These are phyloP conservation scores for Seira musarum DNA, from an alignment of 2,888 invertebrate genomes.

Conservation along the genomic window DNA sequence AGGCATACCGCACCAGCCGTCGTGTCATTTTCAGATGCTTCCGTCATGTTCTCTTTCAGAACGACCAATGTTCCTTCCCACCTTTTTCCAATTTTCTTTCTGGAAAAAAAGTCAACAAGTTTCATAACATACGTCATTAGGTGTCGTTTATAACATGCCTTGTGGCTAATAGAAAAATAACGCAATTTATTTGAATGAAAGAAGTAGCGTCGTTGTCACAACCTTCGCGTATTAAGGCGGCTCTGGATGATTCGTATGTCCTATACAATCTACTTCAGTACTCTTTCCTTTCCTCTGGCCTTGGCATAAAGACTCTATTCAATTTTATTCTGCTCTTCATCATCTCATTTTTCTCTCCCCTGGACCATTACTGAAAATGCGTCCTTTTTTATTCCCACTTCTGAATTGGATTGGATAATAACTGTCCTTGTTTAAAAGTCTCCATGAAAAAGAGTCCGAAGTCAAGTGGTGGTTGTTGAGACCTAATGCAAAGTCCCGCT, in stretches of 20 bases:
- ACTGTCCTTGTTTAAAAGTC: constrained; percentile 40
- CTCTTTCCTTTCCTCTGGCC: constrained; percentile 4
- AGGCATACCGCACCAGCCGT: not conserved
- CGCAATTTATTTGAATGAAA: constrained; percentile 11
- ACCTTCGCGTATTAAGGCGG: not conserved
- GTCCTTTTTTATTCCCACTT: constrained; percentile 14
- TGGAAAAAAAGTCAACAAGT: constrained; percentile 1
- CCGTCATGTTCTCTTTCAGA: not conserved
- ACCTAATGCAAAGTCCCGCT: not conserved
- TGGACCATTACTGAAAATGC: constrained; percentile 25
- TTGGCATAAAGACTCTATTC: constrained; percentile 19
- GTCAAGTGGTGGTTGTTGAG: not conserved
- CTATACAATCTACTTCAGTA: not conserved
- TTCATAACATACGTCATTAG: not conserved
- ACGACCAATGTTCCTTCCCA: too few species aligned
- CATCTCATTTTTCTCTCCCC: not conserved
- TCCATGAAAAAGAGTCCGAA: not conserved
- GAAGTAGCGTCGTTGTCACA: not conserved
- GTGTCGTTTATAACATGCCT: constrained; percentile 7
- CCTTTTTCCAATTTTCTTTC: not conserved
- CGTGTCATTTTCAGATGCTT: constrained; percentile 21
- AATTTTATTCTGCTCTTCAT: constrained; percentile 5
- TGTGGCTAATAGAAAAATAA: constrained; percentile 19
- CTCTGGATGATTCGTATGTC: not conserved
- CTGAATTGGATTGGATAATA: constrained; percentile 31